Conservation (phyloP, 2,113 vertebrate species). For the Acanthisitta chloris region DNA sequence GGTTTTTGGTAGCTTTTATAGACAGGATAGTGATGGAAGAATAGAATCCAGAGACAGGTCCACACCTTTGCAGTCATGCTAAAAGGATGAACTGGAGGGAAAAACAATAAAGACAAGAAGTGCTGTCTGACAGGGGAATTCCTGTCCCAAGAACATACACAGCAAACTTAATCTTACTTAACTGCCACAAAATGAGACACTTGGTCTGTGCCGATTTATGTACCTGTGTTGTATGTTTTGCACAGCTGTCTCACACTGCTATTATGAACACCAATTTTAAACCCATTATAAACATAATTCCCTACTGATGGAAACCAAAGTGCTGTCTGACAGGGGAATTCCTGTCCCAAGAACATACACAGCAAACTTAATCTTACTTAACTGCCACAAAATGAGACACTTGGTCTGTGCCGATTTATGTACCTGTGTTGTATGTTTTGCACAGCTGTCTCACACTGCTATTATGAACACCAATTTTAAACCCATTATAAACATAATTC, state of each 20-base stretch:
- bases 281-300: not conserved
- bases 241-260: not conserved
- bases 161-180: not conserved
- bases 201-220: not conserved
- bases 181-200: not conserved
- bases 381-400: not conserved
- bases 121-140: not conserved
- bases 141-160: not conserved
- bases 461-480: not conserved
- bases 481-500: not conserved
- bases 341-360: not conserved
- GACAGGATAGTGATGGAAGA: not conserved
- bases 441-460: not conserved
- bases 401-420: not conserved
- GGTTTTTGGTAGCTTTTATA: slow-evolving; percentile 1
- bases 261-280: not conserved
- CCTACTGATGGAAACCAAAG: not conserved
- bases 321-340: not conserved
- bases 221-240: not conserved
- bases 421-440: not conserved
- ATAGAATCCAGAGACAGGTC: not conserved
- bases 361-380: not conserved
- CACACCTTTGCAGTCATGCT: slow-evolving; percentile 8
- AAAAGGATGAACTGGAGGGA: slow-evolving; percentile 24
- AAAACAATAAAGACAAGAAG: not conserved